phyloP scores from a whole-genome alignment of 2,888 invertebrate genomes.

The Aphidius colemani region DNA sequence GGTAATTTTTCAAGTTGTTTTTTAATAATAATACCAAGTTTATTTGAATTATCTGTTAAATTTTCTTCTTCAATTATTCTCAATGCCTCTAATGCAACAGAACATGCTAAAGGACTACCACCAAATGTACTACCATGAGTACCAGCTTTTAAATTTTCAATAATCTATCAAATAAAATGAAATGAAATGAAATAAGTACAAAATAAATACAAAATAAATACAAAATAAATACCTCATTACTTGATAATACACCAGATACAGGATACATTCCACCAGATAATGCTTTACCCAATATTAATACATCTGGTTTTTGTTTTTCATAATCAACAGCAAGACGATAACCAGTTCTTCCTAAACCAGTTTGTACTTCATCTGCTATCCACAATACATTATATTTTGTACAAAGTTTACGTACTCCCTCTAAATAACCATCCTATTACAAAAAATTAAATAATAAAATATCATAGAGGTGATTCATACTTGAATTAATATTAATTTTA shows the following conservation, averaged over 20 bases:
- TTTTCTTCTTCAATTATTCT: constrained; percentile 77
- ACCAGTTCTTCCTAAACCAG: constrained; percentile 83
- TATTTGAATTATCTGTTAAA: constrained; percentile 73
- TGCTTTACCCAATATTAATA: constrained; percentile 80
- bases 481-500: no score
- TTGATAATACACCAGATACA: constrained; percentile 71
- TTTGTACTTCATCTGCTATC: constrained; percentile 86
- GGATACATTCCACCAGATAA: constrained; percentile 83
- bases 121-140: constrained; percentile 85
- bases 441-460: no score
- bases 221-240: constrained; percentile 64
- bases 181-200: no score
- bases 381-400: constrained; percentile 78
- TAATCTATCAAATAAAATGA: no score
- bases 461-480: no score
- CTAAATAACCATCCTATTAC: constrained; percentile 74
- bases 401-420: constrained; percentile 73
- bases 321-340: constrained; percentile 75
- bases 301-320: constrained; percentile 76
- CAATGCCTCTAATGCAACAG: constrained; percentile 75
- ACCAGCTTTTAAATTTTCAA: constrained; percentile 54
- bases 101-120: constrained; percentile 79
- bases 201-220: no score
- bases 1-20: constrained; percentile 67
- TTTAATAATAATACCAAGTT: constrained; percentile 71